Conservation (phyloP, 2,888 invertebrate species). For the Cataglyphis albicans region DNA sequence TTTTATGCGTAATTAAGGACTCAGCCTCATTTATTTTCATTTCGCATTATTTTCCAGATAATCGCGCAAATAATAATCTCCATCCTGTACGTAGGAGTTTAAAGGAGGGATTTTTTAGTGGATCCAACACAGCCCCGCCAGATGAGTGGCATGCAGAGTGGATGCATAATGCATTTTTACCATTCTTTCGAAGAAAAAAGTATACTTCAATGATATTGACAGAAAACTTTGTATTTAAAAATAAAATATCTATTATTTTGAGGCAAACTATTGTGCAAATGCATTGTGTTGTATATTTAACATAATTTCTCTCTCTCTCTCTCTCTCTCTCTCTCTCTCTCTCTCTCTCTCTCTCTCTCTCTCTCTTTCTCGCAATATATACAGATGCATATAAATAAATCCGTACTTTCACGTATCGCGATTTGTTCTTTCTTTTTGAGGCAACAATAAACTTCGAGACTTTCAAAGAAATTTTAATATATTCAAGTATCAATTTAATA, state of each 20-base stretch:
- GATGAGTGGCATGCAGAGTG: too few species aligned
- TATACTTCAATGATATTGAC: neutral
- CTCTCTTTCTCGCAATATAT: too few species aligned
- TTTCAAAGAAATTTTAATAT: neutral
- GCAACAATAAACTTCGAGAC: neutral
- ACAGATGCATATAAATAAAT: neutral
- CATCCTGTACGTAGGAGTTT: too few species aligned
- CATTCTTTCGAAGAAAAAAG: too few species aligned
- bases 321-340: too few species aligned
- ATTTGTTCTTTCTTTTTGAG: neutral
- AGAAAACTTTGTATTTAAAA: neutral
- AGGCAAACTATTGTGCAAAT: neutral
- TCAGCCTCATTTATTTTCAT: conserved; percentile 3
- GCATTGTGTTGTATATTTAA: neutral
- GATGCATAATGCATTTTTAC: too few species aligned
- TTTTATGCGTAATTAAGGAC: neutral
- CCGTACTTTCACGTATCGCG: neutral
- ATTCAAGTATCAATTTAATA: neutral
- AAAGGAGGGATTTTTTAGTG: too few species aligned
- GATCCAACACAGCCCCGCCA: too few species aligned
- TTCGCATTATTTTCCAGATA: neutral
- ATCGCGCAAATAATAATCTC: neutral
- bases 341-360: too few species aligned
- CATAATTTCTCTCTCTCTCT: neutral
- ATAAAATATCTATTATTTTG: neutral